These are phyloP conservation scores for Ctenomys sociabilis DNA, from an alignment of 2,113 vertebrate genomes.

Conservation along the genomic window DNA sequence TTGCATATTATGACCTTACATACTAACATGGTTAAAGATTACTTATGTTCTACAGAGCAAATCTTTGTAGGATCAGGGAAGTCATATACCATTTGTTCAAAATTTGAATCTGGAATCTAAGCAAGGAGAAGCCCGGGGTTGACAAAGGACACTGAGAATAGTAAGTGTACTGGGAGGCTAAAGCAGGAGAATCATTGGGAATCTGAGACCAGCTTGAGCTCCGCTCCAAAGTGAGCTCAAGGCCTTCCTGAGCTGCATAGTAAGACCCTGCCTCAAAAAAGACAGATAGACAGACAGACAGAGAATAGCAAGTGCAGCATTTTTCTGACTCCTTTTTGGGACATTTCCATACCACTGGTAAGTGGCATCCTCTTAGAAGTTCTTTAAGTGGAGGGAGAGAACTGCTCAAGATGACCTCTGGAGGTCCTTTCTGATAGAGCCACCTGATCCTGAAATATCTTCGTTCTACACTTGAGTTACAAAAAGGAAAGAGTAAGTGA, in stretches of 20 bases:
- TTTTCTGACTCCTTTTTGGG: not conserved
- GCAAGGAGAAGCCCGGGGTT: not conserved
- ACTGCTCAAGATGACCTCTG: not conserved
- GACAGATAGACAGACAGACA: too few species aligned
- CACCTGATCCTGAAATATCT: not conserved
- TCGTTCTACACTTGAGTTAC: not conserved
- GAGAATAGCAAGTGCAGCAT: not conserved
- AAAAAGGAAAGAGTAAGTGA: not conserved
- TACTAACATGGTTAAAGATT: not conserved
- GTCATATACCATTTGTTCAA: not conserved
- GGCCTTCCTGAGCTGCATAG: too few species aligned
- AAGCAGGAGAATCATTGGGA: too few species aligned
- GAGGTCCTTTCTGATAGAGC: not conserved
- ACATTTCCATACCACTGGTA: not conserved
- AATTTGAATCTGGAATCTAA: constrained; percentile 27
- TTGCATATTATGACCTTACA: not conserved
- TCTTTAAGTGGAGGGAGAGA: not conserved
- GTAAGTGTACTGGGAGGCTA: not conserved
- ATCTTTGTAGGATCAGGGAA: not conserved
- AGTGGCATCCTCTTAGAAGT: not conserved
- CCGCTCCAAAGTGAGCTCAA: too few species aligned
- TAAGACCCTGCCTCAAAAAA: too few species aligned
- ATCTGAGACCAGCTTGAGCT: too few species aligned
- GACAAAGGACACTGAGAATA: not conserved
- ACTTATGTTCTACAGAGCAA: not conserved